Evolutionary conservation across 2,888 invertebrate genomes (phyloP).

Genomic region (Tipula vernalis): DNA sequence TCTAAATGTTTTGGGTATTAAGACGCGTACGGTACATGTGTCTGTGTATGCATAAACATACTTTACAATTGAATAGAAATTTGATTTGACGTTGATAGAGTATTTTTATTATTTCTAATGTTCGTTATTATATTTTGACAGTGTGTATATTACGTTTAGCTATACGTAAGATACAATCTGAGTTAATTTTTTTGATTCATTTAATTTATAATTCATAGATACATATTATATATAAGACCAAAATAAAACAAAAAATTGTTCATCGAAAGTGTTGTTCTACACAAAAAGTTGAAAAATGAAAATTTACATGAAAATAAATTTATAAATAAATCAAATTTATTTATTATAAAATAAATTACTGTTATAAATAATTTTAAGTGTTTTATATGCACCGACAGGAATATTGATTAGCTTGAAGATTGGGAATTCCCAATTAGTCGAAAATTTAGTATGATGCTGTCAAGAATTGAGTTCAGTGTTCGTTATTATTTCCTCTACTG

Average conservation of each 20-base stretch:
- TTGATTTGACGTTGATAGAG: conserved; percentile 4
- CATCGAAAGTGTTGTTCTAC: neutral
- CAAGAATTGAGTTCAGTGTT: neutral
- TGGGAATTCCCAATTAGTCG: neutral
- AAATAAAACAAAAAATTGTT: neutral
- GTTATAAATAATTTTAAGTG: neutral
- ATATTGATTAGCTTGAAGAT: neutral
- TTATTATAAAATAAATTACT: neutral
- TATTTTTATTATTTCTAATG: neutral
- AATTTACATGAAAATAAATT: neutral
- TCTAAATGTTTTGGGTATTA: neutral
- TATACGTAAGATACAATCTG: neutral
- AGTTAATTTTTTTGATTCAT: neutral
- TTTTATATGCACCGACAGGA: neutral
- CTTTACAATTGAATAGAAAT: neutral
- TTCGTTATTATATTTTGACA: neutral
- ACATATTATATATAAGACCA: neutral
- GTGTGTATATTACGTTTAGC: neutral
- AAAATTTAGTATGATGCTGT: neutral
- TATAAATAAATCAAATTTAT: neutral
- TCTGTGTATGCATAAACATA: neutral
- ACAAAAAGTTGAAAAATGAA: neutral
- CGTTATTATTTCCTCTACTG: neutral
- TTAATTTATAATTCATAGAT: neutral
- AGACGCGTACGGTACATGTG: neutral